Conservation (phyloP, 2,113 vertebrate species). For the Argyrosomus japonicus region DNA sequence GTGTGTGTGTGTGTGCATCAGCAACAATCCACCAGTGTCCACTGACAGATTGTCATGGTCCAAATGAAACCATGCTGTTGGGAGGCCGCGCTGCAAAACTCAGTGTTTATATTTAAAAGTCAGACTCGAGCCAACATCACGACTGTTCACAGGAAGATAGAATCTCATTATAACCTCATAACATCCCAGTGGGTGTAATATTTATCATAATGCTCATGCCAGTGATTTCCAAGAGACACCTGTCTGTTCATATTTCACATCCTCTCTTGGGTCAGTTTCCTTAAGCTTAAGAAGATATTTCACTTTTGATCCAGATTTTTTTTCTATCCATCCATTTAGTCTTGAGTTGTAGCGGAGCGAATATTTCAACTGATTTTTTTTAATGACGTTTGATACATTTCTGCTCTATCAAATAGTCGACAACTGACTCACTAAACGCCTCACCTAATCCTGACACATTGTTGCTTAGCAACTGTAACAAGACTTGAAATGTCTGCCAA, state of each 20-base stretch:
- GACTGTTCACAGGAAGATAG: constrained; percentile 23
- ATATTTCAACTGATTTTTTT: not conserved
- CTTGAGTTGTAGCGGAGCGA: too few species aligned
- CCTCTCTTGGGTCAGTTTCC: not conserved
- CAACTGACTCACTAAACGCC: too few species aligned
- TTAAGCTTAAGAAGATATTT: not conserved
- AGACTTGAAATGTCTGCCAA: too few species aligned
- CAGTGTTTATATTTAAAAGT: constrained; percentile 53
- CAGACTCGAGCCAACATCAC: constrained; percentile 17
- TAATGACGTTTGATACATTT: not conserved
- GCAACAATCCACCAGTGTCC: constrained; percentile 33
- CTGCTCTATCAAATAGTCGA: not conserved
- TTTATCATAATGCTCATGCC: constrained; percentile 5
- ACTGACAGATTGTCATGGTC: constrained; percentile 56
- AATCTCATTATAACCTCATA: constrained; percentile 25
- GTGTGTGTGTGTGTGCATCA: constrained; percentile 31
- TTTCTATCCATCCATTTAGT: not conserved
- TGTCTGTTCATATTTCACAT: constrained; percentile 4
- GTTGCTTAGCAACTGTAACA: too few species aligned
- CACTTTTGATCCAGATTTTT: not conserved
- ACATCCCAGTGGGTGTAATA: not conserved
- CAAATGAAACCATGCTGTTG: constrained; percentile 65
- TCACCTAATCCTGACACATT: too few species aligned
- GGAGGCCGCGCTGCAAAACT: constrained; percentile 21
- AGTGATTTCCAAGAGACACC: not conserved